Evolutionary conservation across 2,797 vertebrate genomes (phyloP), one percentile per base, ranked within the genome.

Genomic region (Gadopsis bispinosus): DNA sequence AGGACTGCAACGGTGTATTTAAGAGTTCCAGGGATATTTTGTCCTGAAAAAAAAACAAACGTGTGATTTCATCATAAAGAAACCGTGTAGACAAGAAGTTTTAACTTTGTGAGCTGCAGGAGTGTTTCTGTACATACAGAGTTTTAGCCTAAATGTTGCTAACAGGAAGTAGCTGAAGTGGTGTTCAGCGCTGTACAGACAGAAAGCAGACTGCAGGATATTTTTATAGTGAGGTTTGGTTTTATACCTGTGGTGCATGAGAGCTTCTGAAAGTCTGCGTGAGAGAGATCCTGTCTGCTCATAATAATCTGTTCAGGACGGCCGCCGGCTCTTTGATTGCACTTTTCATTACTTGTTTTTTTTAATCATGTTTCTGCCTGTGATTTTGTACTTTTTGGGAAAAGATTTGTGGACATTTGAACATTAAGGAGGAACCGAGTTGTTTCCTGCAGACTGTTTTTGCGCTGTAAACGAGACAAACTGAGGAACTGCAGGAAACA

Each of bases 391-490:
- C 17, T 73, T 72, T 35, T 51, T 67, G n/a, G 26, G 43, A 35
- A 72, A 77, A 31, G 35, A 43, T 65, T 39, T 51, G 29, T 59
- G 76, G 60, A 13, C 41, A 17, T 50, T 39, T 33, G 4, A 35
- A 2, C 22, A 4, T 9, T 14, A 26, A 75, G 35, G 31, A 17
- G 58, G 63, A 29, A 8, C n/a, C 0, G 3, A 26, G 26, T 7
- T 22, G 0, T 12, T 37, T 48, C 20, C 48, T 54, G 54, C 53
- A 43, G 65, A 53, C 39, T 35, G 55, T 81, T 65, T 68, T n/a
- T 84, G 75, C 51, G 70, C 78, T 74, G 83, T 58, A 70, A 65
- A 67, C 3, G 8, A 55, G 45, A 51, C 31, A 51, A 56, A 78
- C 22, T 13, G 51, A 61, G 55, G 17, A 41, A 45, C 45, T 74